A percentile compares a stretch with the other conserved stretches of the same genome.
Conservation (phyloP, 2,888 invertebrate genomes). For the Choreutis nemorana region DNA sequence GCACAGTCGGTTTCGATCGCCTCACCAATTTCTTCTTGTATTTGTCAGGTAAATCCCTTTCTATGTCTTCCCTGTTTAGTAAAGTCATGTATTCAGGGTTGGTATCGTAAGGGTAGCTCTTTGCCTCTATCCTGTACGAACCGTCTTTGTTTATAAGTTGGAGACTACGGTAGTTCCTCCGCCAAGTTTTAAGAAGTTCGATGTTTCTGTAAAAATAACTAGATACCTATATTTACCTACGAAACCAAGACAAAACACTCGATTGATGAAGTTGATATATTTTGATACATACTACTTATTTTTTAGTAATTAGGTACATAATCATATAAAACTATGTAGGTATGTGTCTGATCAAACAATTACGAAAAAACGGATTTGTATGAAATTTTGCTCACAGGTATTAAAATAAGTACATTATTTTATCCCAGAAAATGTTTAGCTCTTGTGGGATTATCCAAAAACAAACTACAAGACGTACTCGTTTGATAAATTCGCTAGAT, state of each 20-base stretch:
- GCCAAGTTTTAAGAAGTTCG: conserved; percentile 62
- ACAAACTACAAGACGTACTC: too few species aligned
- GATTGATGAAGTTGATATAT: conserved; percentile 5
- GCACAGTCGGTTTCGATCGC: conserved; percentile 31
- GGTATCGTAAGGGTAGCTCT: conserved; percentile 61
- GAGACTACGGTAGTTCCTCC: conserved; percentile 35
- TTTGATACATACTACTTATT: not conserved
- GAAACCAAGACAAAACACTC: conserved; percentile 2
- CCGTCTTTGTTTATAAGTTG: conserved; percentile 20
- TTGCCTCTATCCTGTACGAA: conserved; percentile 24
- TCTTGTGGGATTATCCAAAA: too few species aligned
- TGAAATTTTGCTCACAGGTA: too few species aligned
- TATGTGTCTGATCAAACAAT: too few species aligned
- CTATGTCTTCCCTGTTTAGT: conserved; percentile 50
- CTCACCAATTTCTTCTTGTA: conserved; percentile 33
- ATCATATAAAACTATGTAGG: too few species aligned
- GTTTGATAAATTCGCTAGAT: too few species aligned
- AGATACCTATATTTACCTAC: too few species aligned
- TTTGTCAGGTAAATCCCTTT: conserved; percentile 55
- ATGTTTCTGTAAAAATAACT: conserved; percentile 28
- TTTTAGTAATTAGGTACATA: too few species aligned
- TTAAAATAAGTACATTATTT: too few species aligned
- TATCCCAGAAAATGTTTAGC: too few species aligned
- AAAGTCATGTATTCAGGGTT: conserved; percentile 61
- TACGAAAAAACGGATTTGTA: too few species aligned